These are phyloP conservation scores for Rotaria sp. DNA, from an alignment of 2,888 invertebrate species.

Conservation along the genomic window DNA sequence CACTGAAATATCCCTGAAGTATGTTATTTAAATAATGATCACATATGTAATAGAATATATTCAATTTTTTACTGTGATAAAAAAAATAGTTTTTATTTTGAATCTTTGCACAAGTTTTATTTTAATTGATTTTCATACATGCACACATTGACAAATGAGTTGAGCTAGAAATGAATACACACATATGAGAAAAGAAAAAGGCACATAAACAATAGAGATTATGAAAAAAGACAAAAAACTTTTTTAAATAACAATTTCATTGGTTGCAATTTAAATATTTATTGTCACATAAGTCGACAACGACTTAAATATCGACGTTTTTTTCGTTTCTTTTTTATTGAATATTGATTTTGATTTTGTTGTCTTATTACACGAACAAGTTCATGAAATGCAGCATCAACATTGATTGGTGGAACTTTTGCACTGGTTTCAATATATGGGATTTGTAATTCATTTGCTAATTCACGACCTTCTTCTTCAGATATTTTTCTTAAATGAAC, in stretches of 20 bases:
- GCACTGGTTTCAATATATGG: constrained; percentile 84
- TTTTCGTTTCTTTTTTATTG: not conserved
- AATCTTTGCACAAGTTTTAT: not conserved
- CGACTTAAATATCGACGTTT: not conserved
- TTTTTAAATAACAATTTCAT: not conserved
- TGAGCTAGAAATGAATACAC: constrained; percentile 6
- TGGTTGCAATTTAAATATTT: not conserved
- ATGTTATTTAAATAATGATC: too few species aligned
- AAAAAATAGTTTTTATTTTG: not conserved
- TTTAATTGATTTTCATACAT: not conserved
- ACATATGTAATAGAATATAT: too few species aligned
- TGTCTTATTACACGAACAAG: constrained; percentile 57
- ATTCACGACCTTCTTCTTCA: constrained; percentile 72
- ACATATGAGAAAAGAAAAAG: not conserved
- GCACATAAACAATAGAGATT: not conserved
- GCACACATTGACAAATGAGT: not conserved
- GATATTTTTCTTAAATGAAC: constrained; percentile 72
- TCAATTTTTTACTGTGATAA: too few species aligned
- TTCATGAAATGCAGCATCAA: constrained; percentile 81
- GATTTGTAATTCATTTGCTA: constrained; percentile 63
- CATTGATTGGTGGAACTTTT: constrained; percentile 80
- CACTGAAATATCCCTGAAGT: too few species aligned
- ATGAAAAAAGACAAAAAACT: not conserved
- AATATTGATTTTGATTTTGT: not conserved
- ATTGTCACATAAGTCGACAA: not conserved